These are phyloP conservation scores for Rutpela maculata DNA, from an alignment of 2,888 invertebrate genomes.

Conservation along the genomic window DNA sequence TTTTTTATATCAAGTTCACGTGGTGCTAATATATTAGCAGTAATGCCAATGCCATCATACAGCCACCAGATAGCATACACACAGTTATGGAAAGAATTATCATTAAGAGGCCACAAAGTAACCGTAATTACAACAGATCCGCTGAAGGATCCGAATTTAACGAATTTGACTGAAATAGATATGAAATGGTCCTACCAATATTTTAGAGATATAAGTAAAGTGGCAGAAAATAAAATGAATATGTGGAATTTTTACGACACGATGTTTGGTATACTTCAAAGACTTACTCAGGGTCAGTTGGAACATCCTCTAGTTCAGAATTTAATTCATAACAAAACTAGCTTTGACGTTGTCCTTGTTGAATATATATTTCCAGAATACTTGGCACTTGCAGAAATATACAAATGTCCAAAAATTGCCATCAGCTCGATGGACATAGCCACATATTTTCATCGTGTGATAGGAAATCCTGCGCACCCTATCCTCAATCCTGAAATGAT, in stretches of 20 bases:
- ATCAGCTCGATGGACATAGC: neutral
- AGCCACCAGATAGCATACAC: too few relatives aligned
- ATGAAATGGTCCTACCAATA: slow-evolving; percentile 42
- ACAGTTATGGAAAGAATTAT: slow-evolving; percentile 56
- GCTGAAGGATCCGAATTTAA: slow-evolving; percentile 7
- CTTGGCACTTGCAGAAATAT: too few relatives aligned
- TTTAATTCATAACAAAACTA: too few relatives aligned
- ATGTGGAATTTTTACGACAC: slow-evolving; percentile 9
- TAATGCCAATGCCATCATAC: too few relatives aligned
- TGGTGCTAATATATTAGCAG: too few relatives aligned
- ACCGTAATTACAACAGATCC: slow-evolving; percentile 18
- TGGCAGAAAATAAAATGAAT: neutral
- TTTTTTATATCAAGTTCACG: neutral
- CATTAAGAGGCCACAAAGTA: slow-evolving; percentile 28
- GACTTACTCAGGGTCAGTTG: neutral
- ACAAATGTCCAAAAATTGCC: neutral
- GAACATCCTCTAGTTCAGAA: neutral
- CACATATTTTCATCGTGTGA: neutral
- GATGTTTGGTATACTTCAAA: neutral
- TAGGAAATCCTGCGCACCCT: slow-evolving; percentile 39
- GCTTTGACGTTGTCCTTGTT: too few relatives aligned
- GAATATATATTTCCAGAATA: too few relatives aligned
- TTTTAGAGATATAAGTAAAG: neutral
- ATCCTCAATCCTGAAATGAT: neutral
- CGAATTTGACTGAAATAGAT: slow-evolving; percentile 52